A percentile compares a stretch with the other conserved stretches of the same genome.
Evolutionary conservation across 37 sponge, comb jelly and placozoan genomes (phyloP).

Genomic region (Agelas oroides): DNA sequence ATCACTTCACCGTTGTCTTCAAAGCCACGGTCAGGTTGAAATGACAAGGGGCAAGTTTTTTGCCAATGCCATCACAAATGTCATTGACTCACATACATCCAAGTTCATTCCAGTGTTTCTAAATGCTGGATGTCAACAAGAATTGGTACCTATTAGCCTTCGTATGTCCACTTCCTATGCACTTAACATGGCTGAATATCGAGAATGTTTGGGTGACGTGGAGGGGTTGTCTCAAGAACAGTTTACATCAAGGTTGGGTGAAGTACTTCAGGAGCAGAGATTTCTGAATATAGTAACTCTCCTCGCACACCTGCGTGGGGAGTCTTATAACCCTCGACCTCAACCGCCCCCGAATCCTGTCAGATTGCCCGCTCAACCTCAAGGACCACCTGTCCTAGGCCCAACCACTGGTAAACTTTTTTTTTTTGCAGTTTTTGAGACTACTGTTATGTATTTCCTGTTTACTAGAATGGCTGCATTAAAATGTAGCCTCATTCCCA

Average conservation of each 20-base stretch:
- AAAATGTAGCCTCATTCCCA: too few relatives aligned
- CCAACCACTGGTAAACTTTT: too few relatives aligned
- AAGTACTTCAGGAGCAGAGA: not conserved
- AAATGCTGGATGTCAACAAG: not conserved
- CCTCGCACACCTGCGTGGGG: not conserved
- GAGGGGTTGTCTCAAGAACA: not conserved
- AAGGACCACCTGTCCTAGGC: too few relatives aligned
- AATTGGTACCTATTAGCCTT: conserved; percentile 22
- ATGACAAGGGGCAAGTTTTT: conserved; percentile 31
- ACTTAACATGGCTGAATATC: conserved; percentile 3
- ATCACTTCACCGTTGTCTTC: not conserved
- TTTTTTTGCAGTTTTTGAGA: too few relatives aligned
- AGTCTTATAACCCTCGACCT: not conserved
- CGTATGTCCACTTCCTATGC: not conserved
- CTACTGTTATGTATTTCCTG: too few relatives aligned
- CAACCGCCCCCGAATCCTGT: not conserved
- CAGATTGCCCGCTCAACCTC: not conserved
- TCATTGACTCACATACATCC: not conserved
- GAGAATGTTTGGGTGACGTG: not conserved
- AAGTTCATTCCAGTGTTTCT: conserved; percentile 63
- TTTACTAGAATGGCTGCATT: too few relatives aligned
- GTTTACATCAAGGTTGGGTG: not conserved
- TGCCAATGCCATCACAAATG: conserved; percentile 8
- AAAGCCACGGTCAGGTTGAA: not conserved
- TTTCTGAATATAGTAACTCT: not conserved